Evolutionary conservation across 2,797 vertebrate species (phyloP).

Genomic region (Hydrolagus colliei): DNA sequence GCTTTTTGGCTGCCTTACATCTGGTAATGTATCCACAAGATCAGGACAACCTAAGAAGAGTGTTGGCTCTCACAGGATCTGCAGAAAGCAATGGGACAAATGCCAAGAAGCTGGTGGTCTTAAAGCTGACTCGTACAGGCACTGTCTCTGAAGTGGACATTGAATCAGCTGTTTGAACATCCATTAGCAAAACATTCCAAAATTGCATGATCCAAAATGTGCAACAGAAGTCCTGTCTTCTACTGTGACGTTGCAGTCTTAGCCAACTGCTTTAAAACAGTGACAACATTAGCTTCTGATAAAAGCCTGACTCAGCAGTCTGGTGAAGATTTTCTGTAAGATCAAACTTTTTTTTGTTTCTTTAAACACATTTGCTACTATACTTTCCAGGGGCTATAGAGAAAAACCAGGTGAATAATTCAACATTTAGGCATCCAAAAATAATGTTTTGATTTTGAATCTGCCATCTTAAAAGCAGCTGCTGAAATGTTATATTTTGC

Average conservation of each 20-base stretch:
- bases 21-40: constrained; percentile 85
- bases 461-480: no score
- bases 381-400: background rate
- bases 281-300: background rate
- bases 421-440: no score
- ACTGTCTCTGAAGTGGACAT: constrained; percentile 51
- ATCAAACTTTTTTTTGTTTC: no score
- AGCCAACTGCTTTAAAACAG: background rate
- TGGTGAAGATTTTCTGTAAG: background rate
- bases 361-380: background rate
- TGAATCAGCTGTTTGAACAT: constrained; percentile 76
- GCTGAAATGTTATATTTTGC: no score
- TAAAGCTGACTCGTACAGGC: constrained; percentile 65
- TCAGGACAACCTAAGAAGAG: constrained; percentile 65
- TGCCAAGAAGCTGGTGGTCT: constrained; percentile 67
- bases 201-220: background rate
- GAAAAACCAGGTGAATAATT: background rate
- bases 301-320: background rate
- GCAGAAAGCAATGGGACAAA: constrained; percentile 26
- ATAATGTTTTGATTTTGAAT: no score
- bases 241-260: constrained; percentile 14
- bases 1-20: constrained; percentile 82
- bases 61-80: constrained; percentile 40
- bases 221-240: background rate
- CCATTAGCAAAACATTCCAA: constrained; percentile 16